Conservation (phyloP, 2,888 invertebrate genomes). For the Heliconius hortense region DNA sequence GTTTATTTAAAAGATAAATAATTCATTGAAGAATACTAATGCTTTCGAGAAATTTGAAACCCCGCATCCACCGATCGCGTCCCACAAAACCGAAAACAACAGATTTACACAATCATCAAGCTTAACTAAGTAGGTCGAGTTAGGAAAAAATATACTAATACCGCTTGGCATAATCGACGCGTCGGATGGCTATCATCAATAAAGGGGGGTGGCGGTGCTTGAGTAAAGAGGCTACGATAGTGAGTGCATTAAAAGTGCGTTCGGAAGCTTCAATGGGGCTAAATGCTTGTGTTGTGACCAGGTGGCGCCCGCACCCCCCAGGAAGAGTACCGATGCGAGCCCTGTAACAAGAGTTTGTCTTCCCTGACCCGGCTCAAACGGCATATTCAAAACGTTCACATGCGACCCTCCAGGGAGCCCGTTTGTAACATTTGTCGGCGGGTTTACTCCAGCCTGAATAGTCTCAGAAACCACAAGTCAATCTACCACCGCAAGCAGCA, state of each 20-base stretch:
- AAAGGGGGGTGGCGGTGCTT: slow-evolving; percentile 81
- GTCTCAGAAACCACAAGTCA: slow-evolving; percentile 95
- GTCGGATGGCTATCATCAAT: slow-evolving; percentile 70
- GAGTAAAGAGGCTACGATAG: slow-evolving; percentile 74
- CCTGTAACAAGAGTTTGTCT: slow-evolving; percentile 94
- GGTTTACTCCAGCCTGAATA: slow-evolving; percentile 95
- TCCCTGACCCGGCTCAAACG: slow-evolving; percentile 93
- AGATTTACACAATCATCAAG: slow-evolving; percentile 58
- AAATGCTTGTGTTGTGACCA: slow-evolving; percentile 84
- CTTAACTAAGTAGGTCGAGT: slow-evolving; percentile 63
- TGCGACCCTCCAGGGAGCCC: slow-evolving; percentile 93
- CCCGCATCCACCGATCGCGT: slow-evolving; percentile 52
- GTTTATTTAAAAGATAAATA: slow-evolving; percentile 60
- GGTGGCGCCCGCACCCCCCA: slow-evolving; percentile 88
- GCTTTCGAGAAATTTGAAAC: slow-evolving; percentile 71
- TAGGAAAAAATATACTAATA: slow-evolving; percentile 69
- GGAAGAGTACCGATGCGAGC: slow-evolving; percentile 95
- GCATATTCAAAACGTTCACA: slow-evolving; percentile 95
- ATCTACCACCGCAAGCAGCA: slow-evolving; percentile 95
- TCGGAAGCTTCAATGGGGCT: slow-evolving; percentile 77
- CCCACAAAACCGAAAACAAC: slow-evolving; percentile 57
- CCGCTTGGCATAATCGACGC: slow-evolving; percentile 71
- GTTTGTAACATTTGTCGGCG: slow-evolving; percentile 96
- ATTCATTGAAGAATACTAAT: slow-evolving; percentile 73
- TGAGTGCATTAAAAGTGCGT: slow-evolving; percentile 81